Evolutionary conservation across 2,113 vertebrate species (phyloP), one percentile per base, ranked within the genome.

Genomic region (Tor tambroides): DNA sequence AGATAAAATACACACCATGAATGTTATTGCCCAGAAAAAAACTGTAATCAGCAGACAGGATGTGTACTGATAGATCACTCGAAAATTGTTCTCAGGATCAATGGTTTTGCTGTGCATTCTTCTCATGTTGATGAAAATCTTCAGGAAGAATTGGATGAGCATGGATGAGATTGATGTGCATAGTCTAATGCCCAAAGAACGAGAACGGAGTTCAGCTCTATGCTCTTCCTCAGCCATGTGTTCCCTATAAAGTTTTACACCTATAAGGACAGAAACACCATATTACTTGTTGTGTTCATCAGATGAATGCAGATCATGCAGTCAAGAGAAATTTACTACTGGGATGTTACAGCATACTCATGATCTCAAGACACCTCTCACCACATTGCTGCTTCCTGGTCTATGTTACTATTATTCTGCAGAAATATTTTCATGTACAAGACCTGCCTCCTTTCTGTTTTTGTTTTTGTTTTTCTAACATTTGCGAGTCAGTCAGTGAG

Each of bases 1-100:
- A 38, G 14, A 56, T 11, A 69, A 17, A 10, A 82, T 21, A 87
- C 79, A 28, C 54, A 89, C 89, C 89, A 88, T 89, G 23, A 54
- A 86, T 79, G 84, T 75, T 78, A 88, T 21, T 56, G 74, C 26
- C 86, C 79, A 89, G 67, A 89, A 88, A 5, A 56, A 6, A 26
- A 86, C 21, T 12, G 85, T 76, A 26, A 78, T 74, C 26, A 87
- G 26, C 17, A 89, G 32, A 82, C 86, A 88, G 6, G 84, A 88
- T 30, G 26, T 71, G 54, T 89, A 89, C 74, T 89, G 89, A 82
- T 83, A 86, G 17, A 74, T 11, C 41, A 88, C 26, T 41, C 79
- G 67, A 5, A 88, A 10, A 21, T 23, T 59, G 61, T 56, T 89
- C 28, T 75, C 80, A 28, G 86, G 86, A 63, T 80, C 43, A 32